Conservation (phyloP, 2,113 vertebrate genomes). For the Nothobranchius kuhntae region DNA sequence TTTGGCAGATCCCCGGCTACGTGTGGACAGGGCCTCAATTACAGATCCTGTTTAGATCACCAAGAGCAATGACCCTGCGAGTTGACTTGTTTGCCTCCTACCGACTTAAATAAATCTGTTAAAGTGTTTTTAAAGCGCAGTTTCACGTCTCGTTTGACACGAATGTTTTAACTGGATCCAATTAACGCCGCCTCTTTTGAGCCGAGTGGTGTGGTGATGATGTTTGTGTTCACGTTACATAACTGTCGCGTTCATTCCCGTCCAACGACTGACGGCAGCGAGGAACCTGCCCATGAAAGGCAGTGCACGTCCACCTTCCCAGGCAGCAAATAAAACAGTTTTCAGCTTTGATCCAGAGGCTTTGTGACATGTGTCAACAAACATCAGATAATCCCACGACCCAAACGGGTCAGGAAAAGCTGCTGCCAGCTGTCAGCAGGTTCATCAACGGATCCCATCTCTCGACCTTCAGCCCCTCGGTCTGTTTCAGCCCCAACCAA, state of each 20-base stretch:
- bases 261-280: neutral
- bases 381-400: constrained; percentile 6
- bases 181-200: neutral
- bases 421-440: constrained; percentile 23
- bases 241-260: neutral
- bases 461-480: constrained; percentile 3
- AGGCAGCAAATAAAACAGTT: neutral
- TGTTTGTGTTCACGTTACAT: constrained; percentile 9
- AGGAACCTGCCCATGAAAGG: constrained; percentile 6
- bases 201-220: neutral
- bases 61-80: too few species aligned
- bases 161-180: neutral
- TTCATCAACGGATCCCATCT: constrained; percentile 6
- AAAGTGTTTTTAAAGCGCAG: neutral
- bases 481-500: neutral
- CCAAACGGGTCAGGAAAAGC: constrained; percentile 10
- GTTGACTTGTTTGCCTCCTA: too few species aligned
- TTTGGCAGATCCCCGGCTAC: too few species aligned
- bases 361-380: constrained; percentile 22
- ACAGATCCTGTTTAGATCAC: too few species aligned
- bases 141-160: neutral
- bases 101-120: too few species aligned
- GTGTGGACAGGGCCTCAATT: too few species aligned
- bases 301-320: neutral
- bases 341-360: constrained; percentile 11